Base-by-base conservation (phyloP, 2,797 vertebrate genomes). In the Falco naumanni region DNA sequence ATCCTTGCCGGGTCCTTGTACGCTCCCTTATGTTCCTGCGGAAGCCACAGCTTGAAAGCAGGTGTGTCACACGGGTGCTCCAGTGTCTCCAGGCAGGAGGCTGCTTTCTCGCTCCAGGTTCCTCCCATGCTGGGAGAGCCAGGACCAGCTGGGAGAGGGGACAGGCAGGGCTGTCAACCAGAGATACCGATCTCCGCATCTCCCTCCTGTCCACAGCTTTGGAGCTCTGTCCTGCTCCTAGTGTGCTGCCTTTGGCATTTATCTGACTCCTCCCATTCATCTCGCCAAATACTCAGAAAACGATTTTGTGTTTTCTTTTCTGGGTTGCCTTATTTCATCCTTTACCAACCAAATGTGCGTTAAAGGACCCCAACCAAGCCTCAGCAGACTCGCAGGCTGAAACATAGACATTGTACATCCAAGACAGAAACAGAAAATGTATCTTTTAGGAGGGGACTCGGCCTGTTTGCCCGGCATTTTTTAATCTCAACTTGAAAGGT, bases 51-150 rank as follows among this genome's bases (percentile, higher is more conserved):
- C 21, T 69, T 39, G 21, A 56, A 54, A 84, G 50, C 45, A 84
- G 26, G 2, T 3, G 2, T 28, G 20, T 39, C 21, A 19, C 34
- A 25, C 1, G 2, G 61, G 26, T 51, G 45, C n/a, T 66, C 33
- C 2, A 2, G 56, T 2, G 4, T 33, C 39, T 81, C 41, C 59
- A 24, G 39, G 16, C 0, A 0, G 29, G 28, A 0, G 16, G 34
- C 63, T 50, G 24, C 41, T 70, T 31, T 22, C 18, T 39, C 7
- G 2, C 29, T 60, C 25, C 6, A 2, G 17, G 13, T 63, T 18
- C 33, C 56, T 60, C 45, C 54, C 3, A 3, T 45, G 19, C 29
- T 25, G 18, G 26, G 20, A 59, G 19, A 75, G 26, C 60, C 11
- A 34, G 60, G 64, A 43, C 14, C n/a, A 34, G 34, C 33, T 21